Percentiles rank a stretch among this genome's conserved stretches.
phyloP scores from a whole-genome alignment of 2,113 vertebrate species.

The Sinosuthora webbiana region DNA sequence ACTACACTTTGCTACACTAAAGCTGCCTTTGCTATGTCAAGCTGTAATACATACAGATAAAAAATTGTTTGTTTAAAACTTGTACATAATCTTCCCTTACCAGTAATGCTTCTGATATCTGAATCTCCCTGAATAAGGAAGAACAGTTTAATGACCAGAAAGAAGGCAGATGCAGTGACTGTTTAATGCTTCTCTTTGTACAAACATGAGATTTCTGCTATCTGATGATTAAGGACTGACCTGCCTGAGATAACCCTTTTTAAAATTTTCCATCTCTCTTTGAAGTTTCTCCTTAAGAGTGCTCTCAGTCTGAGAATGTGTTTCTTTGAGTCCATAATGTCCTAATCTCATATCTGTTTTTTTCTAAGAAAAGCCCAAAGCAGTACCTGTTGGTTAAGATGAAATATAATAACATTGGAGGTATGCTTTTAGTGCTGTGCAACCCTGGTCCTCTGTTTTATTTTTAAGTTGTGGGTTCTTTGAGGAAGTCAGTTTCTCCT shows the following conservation, averaged over 20 bases:
- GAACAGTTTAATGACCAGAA: not conserved
- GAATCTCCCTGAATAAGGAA: not conserved
- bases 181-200: not conserved
- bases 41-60: not conserved
- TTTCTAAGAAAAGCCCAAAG: not conserved
- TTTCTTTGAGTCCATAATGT: not conserved
- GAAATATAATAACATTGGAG: not conserved
- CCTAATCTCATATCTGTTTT: not conserved
- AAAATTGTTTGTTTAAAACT: not conserved
- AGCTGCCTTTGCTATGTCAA: not conserved
- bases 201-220: not conserved
- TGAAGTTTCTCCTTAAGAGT: not conserved
- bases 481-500: not conserved
- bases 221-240: not conserved
- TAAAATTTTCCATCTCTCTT: not conserved
- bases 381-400: not conserved
- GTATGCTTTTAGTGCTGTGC: not conserved
- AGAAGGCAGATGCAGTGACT: not conserved
- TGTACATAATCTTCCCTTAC: not conserved
- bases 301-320: fast-evolving
- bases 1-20: not conserved
- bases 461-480: not conserved
- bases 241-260: not conserved
- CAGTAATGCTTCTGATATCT: not conserved
- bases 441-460: not conserved